phyloP scores from a whole-genome alignment of 2,888 invertebrate species.

The Ennomos fuscantarius region DNA sequence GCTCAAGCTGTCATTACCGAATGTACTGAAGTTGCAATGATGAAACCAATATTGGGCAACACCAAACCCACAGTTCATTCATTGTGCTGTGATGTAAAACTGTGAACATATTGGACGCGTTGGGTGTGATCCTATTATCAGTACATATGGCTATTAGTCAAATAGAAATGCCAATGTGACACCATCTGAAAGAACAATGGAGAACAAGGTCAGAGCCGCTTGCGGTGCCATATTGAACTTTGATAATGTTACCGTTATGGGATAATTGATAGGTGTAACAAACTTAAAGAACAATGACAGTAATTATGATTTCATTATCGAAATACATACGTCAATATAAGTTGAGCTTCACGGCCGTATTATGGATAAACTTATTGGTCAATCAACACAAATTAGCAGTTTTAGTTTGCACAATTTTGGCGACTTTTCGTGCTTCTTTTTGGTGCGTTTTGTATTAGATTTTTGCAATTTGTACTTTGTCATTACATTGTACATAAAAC shows the following conservation, averaged over 20 bases:
- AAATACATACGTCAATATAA: conserved; percentile 18
- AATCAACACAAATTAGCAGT: neutral
- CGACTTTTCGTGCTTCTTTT: no score
- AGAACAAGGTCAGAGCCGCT: conserved; percentile 30
- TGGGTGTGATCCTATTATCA: conserved; percentile 61
- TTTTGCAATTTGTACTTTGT: no score
- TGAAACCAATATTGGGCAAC: conserved; percentile 68
- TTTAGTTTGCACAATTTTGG: neutral
- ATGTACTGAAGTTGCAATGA: conserved; percentile 54
- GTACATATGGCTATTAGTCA: conserved; percentile 57
- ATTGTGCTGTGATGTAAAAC: no score
- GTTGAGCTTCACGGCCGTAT: conserved; percentile 17
- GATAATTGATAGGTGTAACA: conserved; percentile 28
- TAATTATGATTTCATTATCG: conserved; percentile 21
- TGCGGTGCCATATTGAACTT: conserved; percentile 16
- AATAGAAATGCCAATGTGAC: conserved; percentile 50
- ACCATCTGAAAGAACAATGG: conserved; percentile 37
- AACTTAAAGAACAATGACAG: conserved; percentile 16
- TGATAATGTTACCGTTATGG: conserved; percentile 23
- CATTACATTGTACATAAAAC: no score
- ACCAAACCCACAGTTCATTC: conserved; percentile 68
- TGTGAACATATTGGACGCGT: conserved; percentile 65
- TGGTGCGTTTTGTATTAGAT: no score
- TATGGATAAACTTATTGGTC: neutral
- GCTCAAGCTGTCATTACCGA: conserved; percentile 7